phyloP scores from a whole-genome alignment of 2,113 vertebrate species.

The Noturus placidus region DNA sequence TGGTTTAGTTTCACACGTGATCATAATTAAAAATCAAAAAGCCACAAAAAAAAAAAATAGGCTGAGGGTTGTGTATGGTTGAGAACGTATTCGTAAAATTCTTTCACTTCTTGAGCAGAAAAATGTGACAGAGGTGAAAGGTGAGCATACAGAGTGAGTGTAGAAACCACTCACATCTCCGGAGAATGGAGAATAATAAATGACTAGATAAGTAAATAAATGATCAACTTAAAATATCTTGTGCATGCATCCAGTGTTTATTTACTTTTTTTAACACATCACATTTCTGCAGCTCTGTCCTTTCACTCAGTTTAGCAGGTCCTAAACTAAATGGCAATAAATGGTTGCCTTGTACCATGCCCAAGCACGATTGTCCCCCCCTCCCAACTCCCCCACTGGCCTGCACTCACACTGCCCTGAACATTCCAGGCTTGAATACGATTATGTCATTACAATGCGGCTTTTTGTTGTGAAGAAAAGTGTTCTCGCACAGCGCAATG shows the following conservation, averaged over 20 bases:
- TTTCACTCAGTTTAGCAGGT: neutral
- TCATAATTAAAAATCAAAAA: neutral
- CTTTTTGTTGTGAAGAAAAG: too few relatives aligned
- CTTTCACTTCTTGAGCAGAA: neutral
- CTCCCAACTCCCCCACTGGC: too few relatives aligned
- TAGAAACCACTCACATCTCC: neutral
- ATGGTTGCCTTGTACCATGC: too few relatives aligned
- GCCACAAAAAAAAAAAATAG: neutral
- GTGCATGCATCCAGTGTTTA: neutral
- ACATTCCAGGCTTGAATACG: too few relatives aligned
- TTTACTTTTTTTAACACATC: neutral
- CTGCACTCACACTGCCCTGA: too few relatives aligned
- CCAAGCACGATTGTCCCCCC: too few relatives aligned
- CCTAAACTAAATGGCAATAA: neutral
- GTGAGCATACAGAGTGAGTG: neutral
- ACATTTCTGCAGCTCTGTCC: neutral
- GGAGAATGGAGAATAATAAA: neutral
- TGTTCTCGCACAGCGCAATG: too few relatives aligned
- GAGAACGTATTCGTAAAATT: neutral
- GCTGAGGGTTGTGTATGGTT: too few relatives aligned
- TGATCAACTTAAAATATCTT: neutral
- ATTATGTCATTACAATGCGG: too few relatives aligned
- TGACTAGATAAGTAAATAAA: neutral
- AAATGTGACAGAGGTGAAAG: neutral
- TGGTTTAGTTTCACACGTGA: neutral